Evolutionary conservation across 2,888 invertebrate species (phyloP).

Genomic region (Ferdinandea cuprea): DNA sequence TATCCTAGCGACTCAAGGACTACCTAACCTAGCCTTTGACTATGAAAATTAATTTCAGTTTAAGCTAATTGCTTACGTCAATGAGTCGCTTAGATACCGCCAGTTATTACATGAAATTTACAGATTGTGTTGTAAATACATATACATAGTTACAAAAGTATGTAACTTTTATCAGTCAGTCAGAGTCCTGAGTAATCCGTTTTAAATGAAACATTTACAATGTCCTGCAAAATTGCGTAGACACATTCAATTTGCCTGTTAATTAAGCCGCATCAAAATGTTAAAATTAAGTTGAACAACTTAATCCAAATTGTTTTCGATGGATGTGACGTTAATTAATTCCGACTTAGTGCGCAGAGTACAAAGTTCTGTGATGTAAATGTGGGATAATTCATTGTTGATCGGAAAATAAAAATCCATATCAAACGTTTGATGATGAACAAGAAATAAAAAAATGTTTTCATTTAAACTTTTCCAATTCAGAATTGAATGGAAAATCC

Average conservation of each 20-base stretch:
- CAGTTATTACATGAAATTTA: not conserved
- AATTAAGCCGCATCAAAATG: conserved; percentile 8
- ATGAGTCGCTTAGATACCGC: not conserved
- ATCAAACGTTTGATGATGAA: not conserved
- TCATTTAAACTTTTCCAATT: conserved; percentile 30
- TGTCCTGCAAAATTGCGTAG: too few species aligned
- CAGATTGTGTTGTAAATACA: too few species aligned
- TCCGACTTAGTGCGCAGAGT: not conserved
- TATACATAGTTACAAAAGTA: too few species aligned
- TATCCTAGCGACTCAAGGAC: not conserved
- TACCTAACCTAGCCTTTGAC: too few species aligned
- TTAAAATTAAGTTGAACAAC: conserved; percentile 1
- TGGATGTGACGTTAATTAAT: conserved; percentile 14
- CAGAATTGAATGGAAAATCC: conserved; percentile 9
- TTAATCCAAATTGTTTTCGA: conserved; percentile 5
- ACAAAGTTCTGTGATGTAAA: not conserved
- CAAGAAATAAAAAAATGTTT: not conserved
- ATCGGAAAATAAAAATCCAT: not conserved
- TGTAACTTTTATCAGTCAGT: not conserved
- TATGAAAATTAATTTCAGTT: not conserved
- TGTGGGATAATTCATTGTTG: not conserved
- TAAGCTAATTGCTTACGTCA: not conserved
- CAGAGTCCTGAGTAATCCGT: not conserved
- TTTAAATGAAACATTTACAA: conserved; percentile 6
- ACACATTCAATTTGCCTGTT: conserved; percentile 4